Base-by-base conservation (phyloP, 2,888 invertebrate genomes). In the Zhuqinia jingwanae region DNA sequence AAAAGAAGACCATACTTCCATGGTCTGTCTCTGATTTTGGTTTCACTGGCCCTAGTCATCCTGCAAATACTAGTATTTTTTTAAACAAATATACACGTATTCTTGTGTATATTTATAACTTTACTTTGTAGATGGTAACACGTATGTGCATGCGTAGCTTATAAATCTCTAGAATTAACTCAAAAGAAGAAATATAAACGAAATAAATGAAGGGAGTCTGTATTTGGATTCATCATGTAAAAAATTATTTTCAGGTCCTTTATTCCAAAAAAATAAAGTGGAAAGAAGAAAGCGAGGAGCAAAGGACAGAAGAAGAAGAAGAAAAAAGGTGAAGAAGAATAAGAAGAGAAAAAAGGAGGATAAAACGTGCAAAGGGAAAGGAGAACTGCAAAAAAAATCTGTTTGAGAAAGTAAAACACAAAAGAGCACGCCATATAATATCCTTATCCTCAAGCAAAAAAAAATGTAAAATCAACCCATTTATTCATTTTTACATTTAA, bases 401-500 rank as follows among this genome's bases (percentile, higher is more conserved):
- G 36, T 22, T 11, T 13, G n/a, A 45, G 22, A 68, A 36, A 42
- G 36, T 36, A 20, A 65, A 30, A 30, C 6, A 17, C 56, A 20
- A 1, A 47, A 47, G 47, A 15, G 0, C 30, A 30, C 0, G 22
- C 42, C 15, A 65, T 36, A 65, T 65, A 3, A 20, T 65, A n/a
- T n/a, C 60, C 15, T 60, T 30, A 30, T 30, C n/a, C 6, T 17
- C 42, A 53, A 25, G 53, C 17, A 20, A 53, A 17, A 5, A n/a
- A 20, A 20, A 36, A 36, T 11, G 11, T 13, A 25, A 47, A 10
- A 25, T 20, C 20, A 68, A 13, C 13, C 45, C 45, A 47, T 42
- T 68, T 20, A 68, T 45, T 68, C 42, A 68, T 68, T 47, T 68
- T 45, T 45, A 45, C 68, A 68, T 68, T 68, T 47, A 45, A 68